phyloP scores from a whole-genome alignment of 2,888 invertebrate genomes.

The Tromatobia lineatoria region DNA sequence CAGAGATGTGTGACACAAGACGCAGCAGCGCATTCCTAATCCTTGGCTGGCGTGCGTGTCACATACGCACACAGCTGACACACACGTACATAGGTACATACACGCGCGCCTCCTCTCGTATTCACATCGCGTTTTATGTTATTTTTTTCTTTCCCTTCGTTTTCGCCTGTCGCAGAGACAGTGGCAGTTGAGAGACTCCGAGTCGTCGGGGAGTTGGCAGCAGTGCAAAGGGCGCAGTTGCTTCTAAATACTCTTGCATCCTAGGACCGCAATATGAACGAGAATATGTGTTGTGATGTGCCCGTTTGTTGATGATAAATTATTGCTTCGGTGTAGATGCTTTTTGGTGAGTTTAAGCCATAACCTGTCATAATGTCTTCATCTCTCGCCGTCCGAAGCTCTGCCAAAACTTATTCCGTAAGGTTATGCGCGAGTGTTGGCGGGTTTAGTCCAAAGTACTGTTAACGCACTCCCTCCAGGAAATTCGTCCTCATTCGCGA shows the following conservation, averaged over 20 bases:
- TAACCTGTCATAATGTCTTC: conserved; percentile 30
- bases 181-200: conserved; percentile 32
- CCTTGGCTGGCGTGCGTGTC: conserved; percentile 9
- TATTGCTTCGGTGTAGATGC: conserved; percentile 81
- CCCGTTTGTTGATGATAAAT: conserved; percentile 81
- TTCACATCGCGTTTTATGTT: conserved; percentile 55
- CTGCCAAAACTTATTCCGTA: background rate
- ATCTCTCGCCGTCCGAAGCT: conserved; percentile 15
- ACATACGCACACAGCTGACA: background rate
- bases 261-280: conserved; percentile 65
- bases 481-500: conserved; percentile 61
- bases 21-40: conserved; percentile 45
- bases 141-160: conserved; percentile 37
- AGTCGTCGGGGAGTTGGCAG: conserved; percentile 62
- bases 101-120: conserved; percentile 25
- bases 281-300: conserved; percentile 77
- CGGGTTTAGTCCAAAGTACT: conserved; percentile 42
- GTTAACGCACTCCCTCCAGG: conserved; percentile 32
- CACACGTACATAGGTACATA: background rate
- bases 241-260: conserved; percentile 45
- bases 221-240: conserved; percentile 68
- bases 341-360: conserved; percentile 81
- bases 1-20: conserved; percentile 22
- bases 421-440: conserved; percentile 66
- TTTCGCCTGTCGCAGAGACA: conserved; percentile 34